Evolutionary conservation across 2,888 invertebrate species (phyloP).

Genomic region (Tineola bisselliella): DNA sequence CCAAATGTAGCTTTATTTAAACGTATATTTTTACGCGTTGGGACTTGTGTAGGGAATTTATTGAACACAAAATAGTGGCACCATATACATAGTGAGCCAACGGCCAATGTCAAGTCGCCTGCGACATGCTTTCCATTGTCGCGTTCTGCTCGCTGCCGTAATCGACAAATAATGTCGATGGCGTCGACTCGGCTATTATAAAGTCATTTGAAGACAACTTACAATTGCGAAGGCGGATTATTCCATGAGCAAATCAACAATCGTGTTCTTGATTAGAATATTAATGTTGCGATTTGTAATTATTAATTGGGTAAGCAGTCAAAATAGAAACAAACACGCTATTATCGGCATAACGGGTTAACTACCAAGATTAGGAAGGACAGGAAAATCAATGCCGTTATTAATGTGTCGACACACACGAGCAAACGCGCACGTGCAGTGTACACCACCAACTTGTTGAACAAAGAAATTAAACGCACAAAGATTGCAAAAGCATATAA

Average conservation of each 20-base stretch:
- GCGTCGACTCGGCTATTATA: constrained; percentile 42
- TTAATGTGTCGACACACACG: not conserved
- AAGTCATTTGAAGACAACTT: constrained; percentile 48
- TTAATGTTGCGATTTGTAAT: constrained; percentile 3
- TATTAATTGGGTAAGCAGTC: not conserved
- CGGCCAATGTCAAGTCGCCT: not conserved
- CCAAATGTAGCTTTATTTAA: not conserved
- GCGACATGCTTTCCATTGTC: constrained; percentile 14
- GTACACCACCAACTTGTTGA: no score
- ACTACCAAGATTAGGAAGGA: not conserved
- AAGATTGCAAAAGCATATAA: no score
- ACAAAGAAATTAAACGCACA: no score
- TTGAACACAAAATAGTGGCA: not conserved
- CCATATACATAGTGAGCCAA: not conserved
- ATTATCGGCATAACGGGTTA: not conserved
- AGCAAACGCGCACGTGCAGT: no score
- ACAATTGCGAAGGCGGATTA: constrained; percentile 35
- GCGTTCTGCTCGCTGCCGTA: constrained; percentile 25
- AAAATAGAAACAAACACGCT: not conserved
- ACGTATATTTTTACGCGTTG: not conserved
- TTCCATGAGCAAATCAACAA: constrained; percentile 17
- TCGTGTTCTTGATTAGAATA: constrained; percentile 1
- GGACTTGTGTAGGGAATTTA: not conserved
- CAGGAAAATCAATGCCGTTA: not conserved
- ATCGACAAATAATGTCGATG: constrained; percentile 57